Percentiles rank a stretch among this genome's conserved stretches.
phyloP scores from a whole-genome alignment of 1,140 invertebrate genomes.

The Metaphire vulgaris region DNA sequence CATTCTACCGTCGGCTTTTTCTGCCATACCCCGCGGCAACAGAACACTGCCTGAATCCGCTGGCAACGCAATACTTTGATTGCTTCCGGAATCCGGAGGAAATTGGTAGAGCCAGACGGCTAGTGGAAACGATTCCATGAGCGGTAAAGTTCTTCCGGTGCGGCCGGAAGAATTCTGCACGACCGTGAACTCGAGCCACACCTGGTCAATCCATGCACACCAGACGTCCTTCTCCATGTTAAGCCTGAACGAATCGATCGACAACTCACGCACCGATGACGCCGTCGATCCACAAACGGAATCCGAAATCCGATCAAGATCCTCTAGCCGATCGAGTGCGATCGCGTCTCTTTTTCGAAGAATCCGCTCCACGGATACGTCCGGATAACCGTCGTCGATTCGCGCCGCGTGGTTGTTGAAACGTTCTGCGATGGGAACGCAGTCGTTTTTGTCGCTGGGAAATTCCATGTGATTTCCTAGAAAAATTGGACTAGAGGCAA shows the following conservation, averaged over 20 bases:
- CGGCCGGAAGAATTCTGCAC: conserved; percentile 60
- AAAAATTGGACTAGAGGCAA: conserved; percentile 66
- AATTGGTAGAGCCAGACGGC: conserved; percentile 63
- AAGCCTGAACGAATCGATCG: conserved; percentile 60
- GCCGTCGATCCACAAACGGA: too few relatives aligned
- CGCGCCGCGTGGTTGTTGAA: conserved; percentile 36
- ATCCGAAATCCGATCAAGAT: background rate
- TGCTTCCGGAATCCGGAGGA: background rate
- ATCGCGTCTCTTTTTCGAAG: background rate
- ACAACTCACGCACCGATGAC: conserved; percentile 58
- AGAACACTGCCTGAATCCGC: background rate
- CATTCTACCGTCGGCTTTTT: background rate
- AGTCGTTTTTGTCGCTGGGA: conserved; percentile 62
- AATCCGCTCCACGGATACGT: conserved; percentile 30
- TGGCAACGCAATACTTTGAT: too few relatives aligned
- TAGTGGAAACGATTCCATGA: conserved; percentile 81
- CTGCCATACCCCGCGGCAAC: background rate
- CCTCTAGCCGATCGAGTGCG: background rate
- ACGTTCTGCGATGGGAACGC: conserved; percentile 63
- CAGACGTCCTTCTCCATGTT: conserved; percentile 68
- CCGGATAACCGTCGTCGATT: conserved; percentile 36
- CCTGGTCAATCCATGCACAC: conserved; percentile 77
- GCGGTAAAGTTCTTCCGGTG: conserved; percentile 65
- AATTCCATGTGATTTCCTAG: conserved; percentile 59
- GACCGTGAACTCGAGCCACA: conserved; percentile 86